Evolutionary conservation across 2,113 vertebrate genomes (phyloP), one percentile per base, ranked within the genome.

Genomic region (Acrocephalus kingi): DNA sequence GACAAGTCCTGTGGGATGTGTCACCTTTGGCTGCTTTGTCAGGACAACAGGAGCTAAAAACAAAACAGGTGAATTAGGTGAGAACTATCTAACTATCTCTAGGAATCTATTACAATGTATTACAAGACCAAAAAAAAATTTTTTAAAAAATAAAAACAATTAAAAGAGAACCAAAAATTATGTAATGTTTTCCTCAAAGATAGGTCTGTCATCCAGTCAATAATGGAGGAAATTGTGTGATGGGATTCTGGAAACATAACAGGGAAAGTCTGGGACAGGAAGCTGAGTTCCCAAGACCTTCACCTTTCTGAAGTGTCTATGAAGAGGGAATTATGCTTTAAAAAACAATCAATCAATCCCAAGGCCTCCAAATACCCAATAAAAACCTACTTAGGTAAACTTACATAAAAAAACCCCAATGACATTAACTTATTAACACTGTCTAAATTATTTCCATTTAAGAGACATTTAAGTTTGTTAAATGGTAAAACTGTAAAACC

Each of bases 351-450:
- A 52, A 4, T 18, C 2, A 31, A 55, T 25, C 18, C 9, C 58
- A 66, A 46, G 7, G 1, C 4, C 4, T 2, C 3, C 4, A 13
- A 31, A 52, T 5, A 22, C 5, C 7, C 17, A 48, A 46, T 1
- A n/a, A 87, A 33, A 16, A 24, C 13, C 5, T 9, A 15, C 3
- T 19, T 33, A 73, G 8, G 6, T 22, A 83, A 64, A 11, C 7
- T 35, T 48, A 31, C 35, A 35, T 35, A 54, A 62, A 17, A 7
- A 35, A 27, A 9, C 0, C 1, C 3, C 5, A 6, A 6, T 15
- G 10, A 1, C 2, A 31, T 11, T 73, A 49, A 56, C 2, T 30
- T 83, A 54, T 22, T 45, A 58, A 2, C 7, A 56, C 3, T 35
- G 35, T 8, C 5, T 39, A 41, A 74, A 77, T 25, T 0, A 48